Conservation (phyloP, 2,888 invertebrate species). For the Synergus umbraculus region DNA sequence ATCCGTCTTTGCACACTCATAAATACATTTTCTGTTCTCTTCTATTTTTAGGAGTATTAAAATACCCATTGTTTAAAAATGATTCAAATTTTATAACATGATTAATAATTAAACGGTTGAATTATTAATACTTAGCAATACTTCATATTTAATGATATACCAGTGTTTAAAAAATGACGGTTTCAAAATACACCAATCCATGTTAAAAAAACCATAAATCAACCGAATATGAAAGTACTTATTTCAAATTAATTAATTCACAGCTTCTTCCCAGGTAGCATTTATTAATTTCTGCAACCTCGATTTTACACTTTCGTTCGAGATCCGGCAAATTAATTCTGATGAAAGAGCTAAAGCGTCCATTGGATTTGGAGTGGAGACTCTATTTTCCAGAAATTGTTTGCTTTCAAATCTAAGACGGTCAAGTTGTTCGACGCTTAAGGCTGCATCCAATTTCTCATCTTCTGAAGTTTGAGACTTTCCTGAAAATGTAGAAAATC, state of each 20-base stretch:
- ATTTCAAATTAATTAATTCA: not conserved
- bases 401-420: slow-evolving; percentile 13
- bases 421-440: slow-evolving; percentile 19
- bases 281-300: slow-evolving; percentile 5
- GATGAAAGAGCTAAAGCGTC: not conserved
- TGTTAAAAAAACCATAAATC: too few relatives aligned
- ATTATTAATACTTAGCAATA: too few relatives aligned
- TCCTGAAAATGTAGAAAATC: not conserved
- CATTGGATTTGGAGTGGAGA: slow-evolving; percentile 17
- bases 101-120: too few relatives aligned
- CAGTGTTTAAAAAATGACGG: too few relatives aligned
- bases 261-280: not conserved
- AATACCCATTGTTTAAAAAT: too few relatives aligned
- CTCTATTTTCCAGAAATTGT: slow-evolving; percentile 19
- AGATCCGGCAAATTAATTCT: not conserved
- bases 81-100: too few relatives aligned
- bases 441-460: slow-evolving; percentile 12
- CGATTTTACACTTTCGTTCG: not conserved
- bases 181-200: too few relatives aligned
- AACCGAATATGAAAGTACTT: too few relatives aligned
- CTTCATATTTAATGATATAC: too few relatives aligned
- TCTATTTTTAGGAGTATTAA: too few relatives aligned
- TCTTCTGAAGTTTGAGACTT: slow-evolving; percentile 17
- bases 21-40: too few relatives aligned
- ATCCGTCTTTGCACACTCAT: too few relatives aligned